Conservation (phyloP, 2,888 invertebrate genomes). For the Drosophila mimetica region DNA sequence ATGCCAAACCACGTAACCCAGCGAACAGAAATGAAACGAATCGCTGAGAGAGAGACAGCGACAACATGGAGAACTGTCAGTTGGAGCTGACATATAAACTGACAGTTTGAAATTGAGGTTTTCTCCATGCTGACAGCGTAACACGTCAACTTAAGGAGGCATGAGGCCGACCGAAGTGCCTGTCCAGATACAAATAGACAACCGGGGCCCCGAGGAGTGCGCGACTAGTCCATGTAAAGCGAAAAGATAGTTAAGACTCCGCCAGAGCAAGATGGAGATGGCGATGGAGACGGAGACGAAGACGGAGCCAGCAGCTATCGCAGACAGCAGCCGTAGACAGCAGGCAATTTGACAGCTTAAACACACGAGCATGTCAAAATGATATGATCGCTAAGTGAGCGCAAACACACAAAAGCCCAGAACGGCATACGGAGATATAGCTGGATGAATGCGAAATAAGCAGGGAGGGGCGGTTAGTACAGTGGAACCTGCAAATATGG, state of each 20-base stretch:
- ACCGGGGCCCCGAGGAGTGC: constrained; percentile 38
- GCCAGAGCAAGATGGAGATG: constrained; percentile 16
- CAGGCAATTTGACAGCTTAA: constrained; percentile 79
- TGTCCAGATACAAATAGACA: constrained; percentile 80
- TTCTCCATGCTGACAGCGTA: constrained; percentile 81
- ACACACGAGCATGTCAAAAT: constrained; percentile 79
- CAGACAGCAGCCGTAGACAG: constrained; percentile 66
- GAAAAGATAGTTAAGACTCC: constrained; percentile 44
- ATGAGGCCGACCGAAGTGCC: constrained; percentile 74
- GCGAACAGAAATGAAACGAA: constrained; percentile 38
- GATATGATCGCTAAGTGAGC: constrained; percentile 80
- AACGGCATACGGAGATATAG: constrained; percentile 29
- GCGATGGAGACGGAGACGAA: constrained; percentile 13
- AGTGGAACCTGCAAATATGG: constrained; percentile 1
- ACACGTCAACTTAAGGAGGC: constrained; percentile 80
- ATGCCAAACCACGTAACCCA: constrained; percentile 43
- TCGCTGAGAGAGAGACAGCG: constrained; percentile 45
- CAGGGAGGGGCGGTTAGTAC: constrained; percentile 16
- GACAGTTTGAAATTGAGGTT: constrained; percentile 83
- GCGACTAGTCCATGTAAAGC: constrained; percentile 40
- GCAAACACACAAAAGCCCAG: constrained; percentile 57
- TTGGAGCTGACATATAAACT: constrained; percentile 83
- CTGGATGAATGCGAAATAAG: constrained; percentile 36
- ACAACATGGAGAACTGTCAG: constrained; percentile 80
- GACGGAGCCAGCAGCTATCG: constrained; percentile 34